Conservation (phyloP, 2,888 invertebrate genomes). For the Teinopalpus imperialis region DNA sequence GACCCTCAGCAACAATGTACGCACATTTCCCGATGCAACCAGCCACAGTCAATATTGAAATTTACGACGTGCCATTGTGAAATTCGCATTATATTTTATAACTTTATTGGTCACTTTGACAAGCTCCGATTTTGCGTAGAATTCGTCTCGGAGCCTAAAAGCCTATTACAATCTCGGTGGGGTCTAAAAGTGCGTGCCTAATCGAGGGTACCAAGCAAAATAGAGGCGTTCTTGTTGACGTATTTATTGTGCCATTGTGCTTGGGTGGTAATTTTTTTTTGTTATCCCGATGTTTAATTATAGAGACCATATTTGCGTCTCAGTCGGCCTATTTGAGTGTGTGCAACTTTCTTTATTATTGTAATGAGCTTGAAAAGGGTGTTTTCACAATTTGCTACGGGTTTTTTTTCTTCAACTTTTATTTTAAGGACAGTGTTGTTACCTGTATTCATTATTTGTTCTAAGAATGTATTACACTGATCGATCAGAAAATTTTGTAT, state of each 20-base stretch:
- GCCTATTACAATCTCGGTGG: slow-evolving; percentile 43
- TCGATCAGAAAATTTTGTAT: too few relatives aligned
- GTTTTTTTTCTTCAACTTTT: background rate
- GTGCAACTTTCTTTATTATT: slow-evolving; percentile 19
- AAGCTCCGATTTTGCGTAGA: slow-evolving; percentile 41
- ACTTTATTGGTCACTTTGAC: slow-evolving; percentile 57
- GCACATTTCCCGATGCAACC: slow-evolving; percentile 30
- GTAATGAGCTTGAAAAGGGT: background rate
- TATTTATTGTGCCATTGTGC: slow-evolving; percentile 38
- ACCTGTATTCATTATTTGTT: too few relatives aligned
- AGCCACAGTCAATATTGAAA: slow-evolving; percentile 62
- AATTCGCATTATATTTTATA: slow-evolving; percentile 52
- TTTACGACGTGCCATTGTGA: slow-evolving; percentile 63
- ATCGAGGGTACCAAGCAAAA: slow-evolving; percentile 41
- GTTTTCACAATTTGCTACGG: slow-evolving; percentile 1
- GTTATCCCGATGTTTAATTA: slow-evolving; percentile 29
- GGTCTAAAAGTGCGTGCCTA: slow-evolving; percentile 43
- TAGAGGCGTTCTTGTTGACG: slow-evolving; percentile 41
- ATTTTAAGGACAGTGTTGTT: too few relatives aligned
- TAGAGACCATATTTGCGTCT: slow-evolving; percentile 19
- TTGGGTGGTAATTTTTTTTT: slow-evolving; percentile 40
- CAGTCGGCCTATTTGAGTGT: slow-evolving; percentile 22
- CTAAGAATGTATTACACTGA: too few relatives aligned
- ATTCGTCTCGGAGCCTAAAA: slow-evolving; percentile 38
- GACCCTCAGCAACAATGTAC: slow-evolving; percentile 51